phyloP scores from a whole-genome alignment of 1,140 invertebrate species.

The Aphaenogaster ashmeadi region DNA sequence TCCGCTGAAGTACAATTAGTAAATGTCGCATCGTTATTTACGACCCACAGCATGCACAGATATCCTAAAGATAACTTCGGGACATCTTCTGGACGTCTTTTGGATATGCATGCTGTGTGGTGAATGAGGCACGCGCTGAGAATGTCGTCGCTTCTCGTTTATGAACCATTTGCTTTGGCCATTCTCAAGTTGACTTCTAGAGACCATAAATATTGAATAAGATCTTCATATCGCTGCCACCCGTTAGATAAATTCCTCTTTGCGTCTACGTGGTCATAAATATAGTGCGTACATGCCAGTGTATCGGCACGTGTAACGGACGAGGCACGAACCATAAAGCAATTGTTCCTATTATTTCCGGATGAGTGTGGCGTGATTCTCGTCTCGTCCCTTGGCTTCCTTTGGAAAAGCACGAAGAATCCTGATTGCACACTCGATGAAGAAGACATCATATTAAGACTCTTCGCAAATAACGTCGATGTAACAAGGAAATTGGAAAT shows the following conservation, averaged over 20 bases:
- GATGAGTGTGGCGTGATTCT: neutral
- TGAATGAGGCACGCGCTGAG: neutral
- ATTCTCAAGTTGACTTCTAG: neutral
- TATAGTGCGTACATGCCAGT: neutral
- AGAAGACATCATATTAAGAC: neutral
- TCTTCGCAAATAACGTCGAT: neutral
- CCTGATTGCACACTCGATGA: neutral
- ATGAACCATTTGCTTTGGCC: neutral
- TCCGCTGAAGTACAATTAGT: neutral
- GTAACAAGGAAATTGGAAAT: neutral
- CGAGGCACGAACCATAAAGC: slow-evolving; percentile 12
- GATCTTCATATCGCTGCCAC: neutral
- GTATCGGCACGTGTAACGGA: too few species aligned
- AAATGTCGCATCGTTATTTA: neutral
- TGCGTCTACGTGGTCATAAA: neutral
- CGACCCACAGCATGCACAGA: too few species aligned
- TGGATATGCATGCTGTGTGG: too few species aligned
- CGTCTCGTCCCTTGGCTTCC: neutral
- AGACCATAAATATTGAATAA: neutral
- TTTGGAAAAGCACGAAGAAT: neutral
- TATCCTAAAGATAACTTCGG: too few species aligned
- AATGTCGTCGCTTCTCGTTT: neutral
- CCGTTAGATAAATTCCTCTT: neutral
- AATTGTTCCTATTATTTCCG: slow-evolving; percentile 31
- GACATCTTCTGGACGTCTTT: too few species aligned